A percentile compares a stretch with the other conserved stretches of the same genome.
Conservation (phyloP, 2,888 invertebrate species). For the Nebria brevicollis region DNA sequence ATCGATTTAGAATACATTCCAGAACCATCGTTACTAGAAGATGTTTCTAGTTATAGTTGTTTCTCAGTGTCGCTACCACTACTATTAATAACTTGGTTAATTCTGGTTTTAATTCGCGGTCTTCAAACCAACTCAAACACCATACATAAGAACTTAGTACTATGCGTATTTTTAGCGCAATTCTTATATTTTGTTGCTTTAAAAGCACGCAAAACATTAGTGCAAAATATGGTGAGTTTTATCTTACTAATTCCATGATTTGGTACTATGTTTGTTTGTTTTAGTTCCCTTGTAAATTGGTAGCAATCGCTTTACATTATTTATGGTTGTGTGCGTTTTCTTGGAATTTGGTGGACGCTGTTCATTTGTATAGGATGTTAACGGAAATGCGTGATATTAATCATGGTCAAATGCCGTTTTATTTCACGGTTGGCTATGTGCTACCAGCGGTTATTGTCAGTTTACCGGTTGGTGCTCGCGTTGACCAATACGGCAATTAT, state of each 20-base stretch:
- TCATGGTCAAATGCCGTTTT: slow-evolving; percentile 92
- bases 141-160: slow-evolving; percentile 92
- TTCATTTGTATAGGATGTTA: slow-evolving; percentile 92
- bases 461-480: slow-evolving; percentile 89
- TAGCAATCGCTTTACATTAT: slow-evolving; percentile 92
- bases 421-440: slow-evolving; percentile 91
- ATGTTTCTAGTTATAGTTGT: slow-evolving; percentile 89
- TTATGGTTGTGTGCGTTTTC: slow-evolving; percentile 90
- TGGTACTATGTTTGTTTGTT: slow-evolving; percentile 42
- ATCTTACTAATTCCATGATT: background rate
- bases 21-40: slow-evolving; percentile 85
- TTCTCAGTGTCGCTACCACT: slow-evolving; percentile 86
- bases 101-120: slow-evolving; percentile 84
- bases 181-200: slow-evolving; percentile 87
- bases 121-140: slow-evolving; percentile 90
- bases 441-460: slow-evolving; percentile 92
- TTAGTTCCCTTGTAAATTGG: slow-evolving; percentile 85
- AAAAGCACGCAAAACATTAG: slow-evolving; percentile 81
- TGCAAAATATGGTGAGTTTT: slow-evolving; percentile 79
- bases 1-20: slow-evolving; percentile 91
- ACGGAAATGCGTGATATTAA: slow-evolving; percentile 97
- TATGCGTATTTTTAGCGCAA: slow-evolving; percentile 88
- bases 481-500: slow-evolving; percentile 94
- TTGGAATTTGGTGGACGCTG: slow-evolving; percentile 92
- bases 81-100: slow-evolving; percentile 80